A percentile compares a stretch with the other conserved stretches of the same genome.
These are phyloP conservation scores for Halocynthia roretzi DNA, from an alignment of 23 tunicate genomes.

Conservation along the genomic window DNA sequence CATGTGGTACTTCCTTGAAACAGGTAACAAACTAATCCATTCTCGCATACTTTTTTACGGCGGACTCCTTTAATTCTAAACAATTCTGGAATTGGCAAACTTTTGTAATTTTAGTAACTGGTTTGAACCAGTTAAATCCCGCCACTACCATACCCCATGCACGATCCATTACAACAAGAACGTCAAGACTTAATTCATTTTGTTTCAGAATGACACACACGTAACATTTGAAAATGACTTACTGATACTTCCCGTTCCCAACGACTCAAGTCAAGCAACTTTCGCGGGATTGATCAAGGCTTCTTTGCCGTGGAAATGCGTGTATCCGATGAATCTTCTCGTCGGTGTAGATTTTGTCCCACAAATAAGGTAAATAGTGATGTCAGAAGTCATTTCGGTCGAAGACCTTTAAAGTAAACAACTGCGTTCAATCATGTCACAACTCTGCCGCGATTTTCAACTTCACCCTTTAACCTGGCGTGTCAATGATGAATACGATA, in stretches of 20 bases:
- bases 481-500: too few relatives aligned
- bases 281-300: constrained; percentile 1
- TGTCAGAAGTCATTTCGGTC: too few relatives aligned
- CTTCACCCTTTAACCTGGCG: too few relatives aligned
- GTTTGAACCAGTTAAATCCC: too few relatives aligned
- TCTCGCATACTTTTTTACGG: too few relatives aligned
- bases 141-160: background rate
- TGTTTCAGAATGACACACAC: constrained; percentile 64
- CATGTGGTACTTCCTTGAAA: constrained; percentile 42
- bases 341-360: constrained; percentile 55
- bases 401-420: too few relatives aligned
- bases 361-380: constrained; percentile 35
- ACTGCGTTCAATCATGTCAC: too few relatives aligned
- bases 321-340: constrained; percentile 43
- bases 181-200: background rate
- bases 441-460: too few relatives aligned
- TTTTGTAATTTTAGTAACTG: too few relatives aligned
- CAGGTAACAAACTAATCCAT: constrained; percentile 21
- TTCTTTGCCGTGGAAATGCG: constrained; percentile 60
- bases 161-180: background rate
- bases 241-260: constrained; percentile 1
- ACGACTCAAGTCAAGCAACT: background rate
- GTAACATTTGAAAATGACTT: constrained; percentile 55
- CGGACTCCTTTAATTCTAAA: too few relatives aligned
- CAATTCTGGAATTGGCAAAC: too few relatives aligned